Evolutionary conservation across 2,113 vertebrate genomes (phyloP), one percentile per base, ranked within the genome.

Genomic region (Lepisosteus oculatus): DNA sequence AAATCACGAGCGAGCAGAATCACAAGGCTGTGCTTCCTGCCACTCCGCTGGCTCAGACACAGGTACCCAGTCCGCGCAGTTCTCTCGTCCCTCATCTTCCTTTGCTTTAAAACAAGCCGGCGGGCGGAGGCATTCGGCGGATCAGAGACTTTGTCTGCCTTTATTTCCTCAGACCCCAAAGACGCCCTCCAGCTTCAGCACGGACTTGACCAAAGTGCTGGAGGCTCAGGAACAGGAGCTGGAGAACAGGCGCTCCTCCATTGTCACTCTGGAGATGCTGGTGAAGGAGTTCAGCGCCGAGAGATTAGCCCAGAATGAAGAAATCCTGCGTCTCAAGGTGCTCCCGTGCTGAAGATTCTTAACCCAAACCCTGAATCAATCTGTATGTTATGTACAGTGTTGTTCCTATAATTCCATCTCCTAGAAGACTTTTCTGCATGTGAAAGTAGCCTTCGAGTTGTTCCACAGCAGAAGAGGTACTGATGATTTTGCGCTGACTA

Each of bases 321-420:
- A 98, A 80, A 98, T 98, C 45, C 87, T 93, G 67, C 89, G 93
- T 71, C 91, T 98, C 13, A 97, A 96, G 92, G 97, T 96, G 3
- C 43, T 6, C 68, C 41, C 17, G 14, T 66, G 3, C 73, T 29
- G 3, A 3, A 61, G 59, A 14, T 7, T 29, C 41, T 15, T 64
- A 64, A 17, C 42, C 8, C 62, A 3, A 6, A 17, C 3, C 9
- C 41, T 64, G 17, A 64, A 64, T 11, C 3, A 29, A 29, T 29
- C 29, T 29, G 29, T 29, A 29, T 29, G 29, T 29, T 29, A 41
- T 64, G 13, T 29, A 41, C 54, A 71, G 6, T 29, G 4, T 5
- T 45, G 17, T 15, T 6, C 6, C 29, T 62, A 9, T 2, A 15
- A 43, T 71, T 29, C 29, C 41, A 17, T 43, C 55, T 17, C 14